phyloP scores from a whole-genome alignment of 2,797 vertebrate genomes.

The Protonibea diacanthus region DNA sequence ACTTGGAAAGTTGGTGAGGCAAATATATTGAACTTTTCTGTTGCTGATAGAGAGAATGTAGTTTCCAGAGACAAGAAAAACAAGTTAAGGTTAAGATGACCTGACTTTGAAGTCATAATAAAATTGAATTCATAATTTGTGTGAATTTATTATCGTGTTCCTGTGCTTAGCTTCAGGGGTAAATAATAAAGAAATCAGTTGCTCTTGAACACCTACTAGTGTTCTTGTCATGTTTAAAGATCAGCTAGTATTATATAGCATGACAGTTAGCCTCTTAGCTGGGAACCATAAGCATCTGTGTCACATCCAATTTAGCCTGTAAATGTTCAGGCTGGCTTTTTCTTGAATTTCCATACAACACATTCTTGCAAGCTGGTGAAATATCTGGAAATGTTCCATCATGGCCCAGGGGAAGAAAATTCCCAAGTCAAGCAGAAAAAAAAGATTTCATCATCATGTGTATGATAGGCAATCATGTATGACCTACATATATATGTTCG shows the following conservation, averaged over 20 bases:
- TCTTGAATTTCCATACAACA: conserved; percentile 5
- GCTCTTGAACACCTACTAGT: background rate
- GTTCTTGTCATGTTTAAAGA: conserved; percentile 30
- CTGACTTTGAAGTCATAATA: conserved; percentile 19
- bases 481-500: background rate
- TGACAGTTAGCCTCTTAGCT: background rate
- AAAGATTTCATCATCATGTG: conserved; percentile 50
- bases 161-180: conserved; percentile 12
- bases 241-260: background rate
- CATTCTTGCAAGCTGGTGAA: conserved; percentile 21
- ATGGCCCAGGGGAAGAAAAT: conserved; percentile 13
- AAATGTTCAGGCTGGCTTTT: conserved; percentile 1
- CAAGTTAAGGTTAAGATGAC: no score
- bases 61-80: conserved; percentile 6
- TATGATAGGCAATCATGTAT: background rate
- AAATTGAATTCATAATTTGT: conserved; percentile 35
- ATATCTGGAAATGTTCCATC: conserved; percentile 52
- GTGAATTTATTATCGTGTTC: conserved; percentile 39
- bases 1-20: background rate
- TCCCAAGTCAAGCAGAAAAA: conserved; percentile 17
- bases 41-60: background rate
- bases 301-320: background rate
- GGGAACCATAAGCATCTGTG: background rate
- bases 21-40: background rate
- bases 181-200: conserved; percentile 27